phyloP scores from a whole-genome alignment of 2,113 vertebrate genomes.

The Labeo rohita region DNA sequence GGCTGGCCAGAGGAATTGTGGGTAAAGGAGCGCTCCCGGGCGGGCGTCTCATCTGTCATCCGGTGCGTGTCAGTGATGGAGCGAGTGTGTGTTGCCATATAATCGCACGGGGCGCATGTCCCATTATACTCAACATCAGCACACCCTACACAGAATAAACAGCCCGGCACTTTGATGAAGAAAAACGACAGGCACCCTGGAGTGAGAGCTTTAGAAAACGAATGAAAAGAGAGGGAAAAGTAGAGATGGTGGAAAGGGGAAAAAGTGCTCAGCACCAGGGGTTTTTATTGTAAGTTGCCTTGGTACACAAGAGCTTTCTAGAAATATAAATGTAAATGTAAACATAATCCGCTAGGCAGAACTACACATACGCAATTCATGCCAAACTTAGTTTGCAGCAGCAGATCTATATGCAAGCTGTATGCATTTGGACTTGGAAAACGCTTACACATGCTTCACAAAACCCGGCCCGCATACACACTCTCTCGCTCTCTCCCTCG shows the following conservation, averaged over 20 bases:
- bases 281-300: slow-evolving; percentile 39
- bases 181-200: slow-evolving; percentile 42
- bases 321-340: slow-evolving; percentile 11
- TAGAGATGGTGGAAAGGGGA: neutral
- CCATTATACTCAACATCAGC: slow-evolving; percentile 58
- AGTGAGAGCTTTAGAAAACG: slow-evolving; percentile 37
- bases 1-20: slow-evolving; percentile 53
- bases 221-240: neutral
- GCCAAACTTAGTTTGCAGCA: neutral
- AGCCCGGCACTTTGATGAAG: slow-evolving; percentile 49
- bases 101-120: slow-evolving; percentile 49
- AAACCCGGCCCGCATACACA: neutral
- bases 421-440: neutral
- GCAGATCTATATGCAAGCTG: neutral
- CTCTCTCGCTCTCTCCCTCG: neutral
- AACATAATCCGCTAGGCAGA: neutral
- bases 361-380: neutral
- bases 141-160: slow-evolving; percentile 55
- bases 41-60: slow-evolving; percentile 57
- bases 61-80: slow-evolving; percentile 61
- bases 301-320: neutral
- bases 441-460: neutral
- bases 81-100: slow-evolving; percentile 47
- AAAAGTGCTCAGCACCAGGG: slow-evolving; percentile 17
- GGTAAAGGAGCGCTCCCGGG: slow-evolving; percentile 45